A percentile compares a stretch with the other conserved stretches of the same genome.
These are phyloP conservation scores for Pseudococcus viburni DNA, from an alignment of 2,888 invertebrate species.

Conservation along the genomic window DNA sequence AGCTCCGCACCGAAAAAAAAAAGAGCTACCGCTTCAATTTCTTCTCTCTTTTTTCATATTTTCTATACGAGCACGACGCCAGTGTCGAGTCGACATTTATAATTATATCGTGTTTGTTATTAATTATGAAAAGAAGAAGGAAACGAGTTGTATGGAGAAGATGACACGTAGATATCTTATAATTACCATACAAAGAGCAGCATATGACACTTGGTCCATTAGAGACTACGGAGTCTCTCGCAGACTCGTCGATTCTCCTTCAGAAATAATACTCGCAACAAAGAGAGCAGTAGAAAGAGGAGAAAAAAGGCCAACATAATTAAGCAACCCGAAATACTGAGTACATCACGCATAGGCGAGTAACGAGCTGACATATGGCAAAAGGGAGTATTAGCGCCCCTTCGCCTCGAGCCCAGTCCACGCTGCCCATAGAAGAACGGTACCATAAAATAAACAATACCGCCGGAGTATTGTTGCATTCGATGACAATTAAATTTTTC, in stretches of 20 bases:
- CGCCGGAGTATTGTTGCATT: slow-evolving; percentile 23
- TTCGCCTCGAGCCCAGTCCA: neutral
- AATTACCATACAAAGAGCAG: neutral
- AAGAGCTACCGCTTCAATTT: neutral
- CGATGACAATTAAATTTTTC: slow-evolving; percentile 43
- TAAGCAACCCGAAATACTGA: neutral
- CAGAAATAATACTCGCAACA: neutral
- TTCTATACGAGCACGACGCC: neutral
- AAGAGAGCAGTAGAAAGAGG: neutral
- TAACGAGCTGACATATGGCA: neutral
- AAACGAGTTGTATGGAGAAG: slow-evolving; percentile 12
- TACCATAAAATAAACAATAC: slow-evolving; percentile 18
- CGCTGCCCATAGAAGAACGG: too few species aligned
- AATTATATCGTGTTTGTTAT: slow-evolving; percentile 16
- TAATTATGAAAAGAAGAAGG: slow-evolving; percentile 25
- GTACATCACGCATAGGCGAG: neutral
- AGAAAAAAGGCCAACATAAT: slow-evolving; percentile 4
- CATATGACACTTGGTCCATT: slow-evolving; percentile 6
- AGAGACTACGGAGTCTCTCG: neutral
- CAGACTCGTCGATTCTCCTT: neutral
- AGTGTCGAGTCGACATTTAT: neutral
- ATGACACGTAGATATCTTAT: slow-evolving; percentile 15
- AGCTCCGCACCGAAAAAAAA: neutral
- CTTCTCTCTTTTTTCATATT: neutral
- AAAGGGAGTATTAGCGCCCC: slow-evolving; percentile 9